These are phyloP conservation scores for Paraplagusia blochii DNA, from an alignment of 2,113 vertebrate genomes.

Conservation along the genomic window DNA sequence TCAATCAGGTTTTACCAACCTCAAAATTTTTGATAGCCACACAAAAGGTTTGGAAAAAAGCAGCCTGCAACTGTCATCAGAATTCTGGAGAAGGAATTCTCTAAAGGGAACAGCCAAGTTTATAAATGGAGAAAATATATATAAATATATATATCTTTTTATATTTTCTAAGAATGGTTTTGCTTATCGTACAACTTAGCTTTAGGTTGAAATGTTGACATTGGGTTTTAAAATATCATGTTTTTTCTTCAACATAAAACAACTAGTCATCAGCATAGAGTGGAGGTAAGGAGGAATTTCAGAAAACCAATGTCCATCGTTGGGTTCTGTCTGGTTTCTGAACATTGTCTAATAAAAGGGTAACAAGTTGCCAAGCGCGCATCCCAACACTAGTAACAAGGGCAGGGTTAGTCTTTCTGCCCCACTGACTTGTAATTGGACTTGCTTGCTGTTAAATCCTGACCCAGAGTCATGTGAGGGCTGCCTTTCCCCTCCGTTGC, in stretches of 20 bases:
- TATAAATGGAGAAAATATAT: too few species aligned
- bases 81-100: too few species aligned
- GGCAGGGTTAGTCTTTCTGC: slow-evolving; percentile 31
- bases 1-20: too few species aligned
- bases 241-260: slow-evolving; percentile 29
- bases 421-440: slow-evolving; percentile 46
- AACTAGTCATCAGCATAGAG: slow-evolving; percentile 33
- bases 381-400: slow-evolving; percentile 53
- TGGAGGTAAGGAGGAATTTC: slow-evolving; percentile 43
- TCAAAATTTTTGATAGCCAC: too few species aligned
- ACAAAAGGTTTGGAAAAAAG: too few species aligned
- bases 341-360: slow-evolving; percentile 45
- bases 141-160: too few species aligned
- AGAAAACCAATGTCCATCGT: slow-evolving; percentile 43
- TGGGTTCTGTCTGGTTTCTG: slow-evolving; percentile 22
- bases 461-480: slow-evolving; percentile 2
- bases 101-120: too few species aligned
- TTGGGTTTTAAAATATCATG: slow-evolving; percentile 17
- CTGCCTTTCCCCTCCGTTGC: slow-evolving; percentile 46
- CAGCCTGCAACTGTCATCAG: too few species aligned
- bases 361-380: slow-evolving; percentile 46
- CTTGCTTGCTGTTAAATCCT: slow-evolving; percentile 51
- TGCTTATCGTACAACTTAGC: too few species aligned
- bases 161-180: too few species aligned
- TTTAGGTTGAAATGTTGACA: slow-evolving; percentile 33